These are phyloP conservation scores for Platycheirus rosarum DNA, from an alignment of 2,888 invertebrate genomes.

Conservation along the genomic window DNA sequence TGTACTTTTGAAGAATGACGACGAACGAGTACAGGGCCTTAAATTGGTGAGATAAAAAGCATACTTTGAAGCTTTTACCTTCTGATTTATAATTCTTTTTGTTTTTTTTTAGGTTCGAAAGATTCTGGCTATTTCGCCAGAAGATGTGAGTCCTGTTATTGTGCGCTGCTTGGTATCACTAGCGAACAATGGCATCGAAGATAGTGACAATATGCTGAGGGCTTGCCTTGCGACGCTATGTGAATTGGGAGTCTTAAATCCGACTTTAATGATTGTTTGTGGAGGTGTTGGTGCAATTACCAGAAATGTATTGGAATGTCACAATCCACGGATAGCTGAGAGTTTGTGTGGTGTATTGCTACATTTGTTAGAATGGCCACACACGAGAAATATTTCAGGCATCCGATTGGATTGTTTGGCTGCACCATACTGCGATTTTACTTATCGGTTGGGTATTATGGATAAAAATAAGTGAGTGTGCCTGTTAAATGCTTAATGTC, in stretches of 20 bases:
- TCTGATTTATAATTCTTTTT: neutral
- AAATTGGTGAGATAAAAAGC: conserved; percentile 89
- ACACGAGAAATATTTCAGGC: conserved; percentile 88
- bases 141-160: conserved; percentile 88
- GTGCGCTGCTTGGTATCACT: conserved; percentile 92
- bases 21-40: conserved; percentile 95
- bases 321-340: conserved; percentile 94
- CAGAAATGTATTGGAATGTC: conserved; percentile 92
- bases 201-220: conserved; percentile 91
- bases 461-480: conserved; percentile 87
- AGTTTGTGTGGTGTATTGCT: conserved; percentile 94
- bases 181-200: conserved; percentile 89
- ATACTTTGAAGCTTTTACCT: no score
- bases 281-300: conserved; percentile 93
- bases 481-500: neutral
- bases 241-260: conserved; percentile 94
- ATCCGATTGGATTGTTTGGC: conserved; percentile 93
- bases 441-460: conserved; percentile 88
- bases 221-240: conserved; percentile 94
- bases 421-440: conserved; percentile 97
- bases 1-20: conserved; percentile 93
- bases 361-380: conserved; percentile 92
- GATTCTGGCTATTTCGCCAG: conserved; percentile 86
- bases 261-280: conserved; percentile 89
- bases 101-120: conserved; percentile 82